These are phyloP conservation scores for Copsychus sechellarum DNA, from an alignment of 2,113 vertebrate species.

Conservation along the genomic window DNA sequence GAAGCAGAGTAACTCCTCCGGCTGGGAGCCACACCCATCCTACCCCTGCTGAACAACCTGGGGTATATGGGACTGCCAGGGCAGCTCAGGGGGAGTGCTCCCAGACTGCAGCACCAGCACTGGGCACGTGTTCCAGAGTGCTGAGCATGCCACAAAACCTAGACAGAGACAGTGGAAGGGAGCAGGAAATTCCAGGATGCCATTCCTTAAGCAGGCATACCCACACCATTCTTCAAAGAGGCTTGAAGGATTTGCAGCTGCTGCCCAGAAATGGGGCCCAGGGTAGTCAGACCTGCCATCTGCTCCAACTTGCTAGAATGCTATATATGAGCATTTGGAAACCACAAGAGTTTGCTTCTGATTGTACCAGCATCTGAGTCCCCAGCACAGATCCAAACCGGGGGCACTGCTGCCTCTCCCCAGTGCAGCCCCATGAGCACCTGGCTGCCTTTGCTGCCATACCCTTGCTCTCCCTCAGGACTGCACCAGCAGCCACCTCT, in stretches of 20 bases:
- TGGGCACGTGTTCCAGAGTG: neutral
- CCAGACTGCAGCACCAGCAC: neutral
- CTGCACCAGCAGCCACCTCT: neutral
- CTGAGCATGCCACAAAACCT: neutral
- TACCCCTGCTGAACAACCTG: neutral
- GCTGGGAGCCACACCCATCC: neutral
- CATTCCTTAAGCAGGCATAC: slow-evolving; percentile 29
- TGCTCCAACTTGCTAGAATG: neutral
- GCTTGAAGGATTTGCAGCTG: neutral
- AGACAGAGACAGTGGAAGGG: neutral
- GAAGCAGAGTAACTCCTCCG: neutral
- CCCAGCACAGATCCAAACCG: neutral
- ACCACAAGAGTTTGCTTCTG: slow-evolving; percentile 6
- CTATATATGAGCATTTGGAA: slow-evolving; percentile 23
- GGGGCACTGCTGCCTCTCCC: neutral
- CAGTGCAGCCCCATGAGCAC: neutral
- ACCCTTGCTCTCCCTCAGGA: neutral
- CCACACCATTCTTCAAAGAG: neutral
- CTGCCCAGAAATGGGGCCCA: slow-evolving; percentile 2
- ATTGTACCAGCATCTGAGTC: neutral
- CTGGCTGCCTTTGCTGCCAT: neutral
- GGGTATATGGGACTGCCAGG: rapidly evolving
- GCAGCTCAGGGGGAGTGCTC: neutral
- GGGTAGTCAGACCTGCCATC: neutral
- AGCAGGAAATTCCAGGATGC: neutral